Evolutionary conservation across 1,140 invertebrate genomes (phyloP), one percentile per base, ranked within the genome.

Genomic region (Artemia franciscana): DNA sequence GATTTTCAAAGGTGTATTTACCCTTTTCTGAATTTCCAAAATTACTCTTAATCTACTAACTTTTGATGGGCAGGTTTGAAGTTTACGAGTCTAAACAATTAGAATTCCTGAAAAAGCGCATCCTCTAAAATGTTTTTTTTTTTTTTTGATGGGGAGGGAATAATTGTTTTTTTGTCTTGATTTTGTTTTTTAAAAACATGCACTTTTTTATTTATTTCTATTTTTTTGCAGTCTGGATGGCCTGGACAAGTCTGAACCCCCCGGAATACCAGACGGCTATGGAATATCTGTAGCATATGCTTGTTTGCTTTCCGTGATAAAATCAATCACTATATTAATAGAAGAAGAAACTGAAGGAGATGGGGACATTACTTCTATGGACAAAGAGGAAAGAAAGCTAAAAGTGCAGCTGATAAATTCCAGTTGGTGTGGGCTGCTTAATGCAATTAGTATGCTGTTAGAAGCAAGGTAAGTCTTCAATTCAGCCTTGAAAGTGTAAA

Each of bases 231-330:
- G 90, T 72, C 77, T 96, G 68, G 93, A 98, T 72, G 87, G 93
- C 84, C 73, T 94, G 66, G 93, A 98, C 68, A 91, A 93, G 73
- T 80, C 85, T 5, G 93, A 97, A 68, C 86, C 91, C n/a, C 91
- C 91, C 0, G 74, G 79, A 28, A 85, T 96, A 66, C 86, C 88
- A 12, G 91, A 96, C 67, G 92, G 92, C 5, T 97, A 97, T 77
- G 90, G 91, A 27, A 86, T 97, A 61, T 94, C 91, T 0, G 79
- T 96, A 24, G 91, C 91, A 0, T 96, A 93, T 74, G 84, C 87
- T 26, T 91, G 88, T 72, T 75, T 97, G 7, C 74, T 94, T 66
- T 91, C 95, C 70, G 84, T 92, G 62, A 85, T 88, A 60, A 77
- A 85, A 2, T 89, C 86, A 3, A 82, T 89, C 56, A 80, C 83